These are phyloP conservation scores for Ischnura elegans DNA, from an alignment of 2,888 invertebrate genomes.

Conservation along the genomic window DNA sequence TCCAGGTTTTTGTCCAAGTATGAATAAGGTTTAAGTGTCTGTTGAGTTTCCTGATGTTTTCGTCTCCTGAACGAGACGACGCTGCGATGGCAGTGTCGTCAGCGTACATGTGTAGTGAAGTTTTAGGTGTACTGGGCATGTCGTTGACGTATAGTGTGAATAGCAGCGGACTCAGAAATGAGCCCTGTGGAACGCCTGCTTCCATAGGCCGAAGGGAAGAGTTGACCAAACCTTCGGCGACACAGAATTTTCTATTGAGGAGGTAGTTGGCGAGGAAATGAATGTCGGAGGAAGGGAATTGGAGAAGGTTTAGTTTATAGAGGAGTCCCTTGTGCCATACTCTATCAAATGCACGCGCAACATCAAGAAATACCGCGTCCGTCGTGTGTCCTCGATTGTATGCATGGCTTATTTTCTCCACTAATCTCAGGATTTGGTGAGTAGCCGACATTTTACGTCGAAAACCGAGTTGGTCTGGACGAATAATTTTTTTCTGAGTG, in stretches of 20 bases:
- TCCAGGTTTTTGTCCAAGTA: neutral
- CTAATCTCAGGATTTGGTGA: no score
- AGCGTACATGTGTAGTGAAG: neutral
- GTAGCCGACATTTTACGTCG: no score
- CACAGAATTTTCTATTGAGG: neutral
- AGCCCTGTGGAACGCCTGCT: constrained; percentile 42
- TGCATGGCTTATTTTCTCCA: neutral
- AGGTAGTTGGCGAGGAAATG: neutral
- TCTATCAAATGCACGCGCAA: constrained; percentile 6
- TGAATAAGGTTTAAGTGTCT: neutral
- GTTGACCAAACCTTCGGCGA: neutral
- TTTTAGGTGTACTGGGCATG: neutral
- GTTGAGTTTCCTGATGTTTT: neutral
- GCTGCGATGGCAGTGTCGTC: no score
- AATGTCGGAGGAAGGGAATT: neutral
- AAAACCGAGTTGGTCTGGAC: constrained; percentile 20
- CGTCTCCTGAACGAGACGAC: no score
- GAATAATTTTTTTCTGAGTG: no score
- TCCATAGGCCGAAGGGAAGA: neutral
- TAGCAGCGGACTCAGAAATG: neutral
- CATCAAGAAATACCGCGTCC: constrained; percentile 37
- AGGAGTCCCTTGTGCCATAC: neutral
- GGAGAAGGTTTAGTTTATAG: neutral
- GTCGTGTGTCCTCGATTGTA: neutral
- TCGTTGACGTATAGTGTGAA: no score